Base-by-base conservation (phyloP, 2,888 invertebrate species). In the Serripes groenlandicus region DNA sequence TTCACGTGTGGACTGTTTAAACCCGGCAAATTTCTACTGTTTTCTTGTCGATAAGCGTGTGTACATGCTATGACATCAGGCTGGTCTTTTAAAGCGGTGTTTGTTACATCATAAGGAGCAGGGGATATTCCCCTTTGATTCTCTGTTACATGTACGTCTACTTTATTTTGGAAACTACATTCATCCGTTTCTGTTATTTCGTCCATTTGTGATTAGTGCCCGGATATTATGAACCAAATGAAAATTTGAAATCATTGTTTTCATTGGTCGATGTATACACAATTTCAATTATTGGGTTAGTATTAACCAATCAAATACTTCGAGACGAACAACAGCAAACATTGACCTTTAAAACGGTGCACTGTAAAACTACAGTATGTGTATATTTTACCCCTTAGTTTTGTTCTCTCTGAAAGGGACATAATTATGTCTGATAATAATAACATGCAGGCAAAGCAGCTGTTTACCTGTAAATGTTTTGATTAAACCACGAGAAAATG, bases 11-110 rank as follows among this genome's bases (percentile, higher is more conserved):
- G 35, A n/a, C 26, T 21, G 28, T 42, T 66, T 62, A 87, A 87
- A 75, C 91, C 91, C 37, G 92, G 91, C 60, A 92, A 79, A 87
- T 91, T 92, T 68, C 89, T 83, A 76, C 84, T 89, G 75, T 88
- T 81, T 58, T 86, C 83, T 69, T 76, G 80, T 62, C 88, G 87
- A 69, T 81, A 78, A 49, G 64, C 81, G 26, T 60, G 62, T 62
- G 72, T 74, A 73, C 42, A 62, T 15, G 64, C 32, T n/a, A 58
- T 87, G 85, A 85, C 89, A 89, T 84, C 80, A 21, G 28, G 21
- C 34, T 54, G 34, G 3, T 71, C 56, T 9, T 28, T 54, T 56
- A 23, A 15, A 32, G 34, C 0, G n/a, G 18, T 66, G 28, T 28
- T 9, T 66, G 23, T 5, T 37, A 35, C 66, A 66, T 66, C 66